These are phyloP conservation scores for Drosophila prostipennis DNA, from an alignment of 2,888 invertebrate species.

Conservation along the genomic window DNA sequence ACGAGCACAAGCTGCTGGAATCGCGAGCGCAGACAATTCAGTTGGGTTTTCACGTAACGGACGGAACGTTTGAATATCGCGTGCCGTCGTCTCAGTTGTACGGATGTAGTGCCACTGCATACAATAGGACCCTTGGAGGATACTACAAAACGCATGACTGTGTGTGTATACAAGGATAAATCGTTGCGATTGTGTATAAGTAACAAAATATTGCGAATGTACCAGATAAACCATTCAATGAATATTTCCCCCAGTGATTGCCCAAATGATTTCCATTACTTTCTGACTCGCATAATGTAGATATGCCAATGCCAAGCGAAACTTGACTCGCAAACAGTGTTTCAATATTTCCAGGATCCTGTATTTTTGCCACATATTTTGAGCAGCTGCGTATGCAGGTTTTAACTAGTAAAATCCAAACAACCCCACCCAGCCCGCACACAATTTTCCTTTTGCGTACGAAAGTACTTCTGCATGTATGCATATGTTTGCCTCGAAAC, in stretches of 20 bases:
- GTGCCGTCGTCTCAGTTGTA: slow-evolving; percentile 15
- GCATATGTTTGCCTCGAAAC: background rate
- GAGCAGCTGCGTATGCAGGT: background rate
- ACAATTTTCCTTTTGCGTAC: background rate
- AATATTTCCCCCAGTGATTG: too few relatives aligned
- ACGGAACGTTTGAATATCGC: slow-evolving; percentile 56
- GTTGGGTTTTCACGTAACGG: slow-evolving; percentile 67
- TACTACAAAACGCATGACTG: slow-evolving; percentile 40
- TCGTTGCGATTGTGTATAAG: slow-evolving; percentile 5
- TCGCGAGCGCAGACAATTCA: slow-evolving; percentile 51
- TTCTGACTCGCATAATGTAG: background rate
- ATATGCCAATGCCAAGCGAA: too few relatives aligned
- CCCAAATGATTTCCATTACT: background rate
- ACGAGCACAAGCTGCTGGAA: slow-evolving; percentile 50
- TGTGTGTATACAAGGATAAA: slow-evolving; percentile 32
- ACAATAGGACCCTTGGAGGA: slow-evolving; percentile 31
- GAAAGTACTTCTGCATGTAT: background rate
- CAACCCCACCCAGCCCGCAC: background rate
- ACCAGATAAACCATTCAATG: too few relatives aligned
- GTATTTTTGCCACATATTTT: background rate
- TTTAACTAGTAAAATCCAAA: slow-evolving; percentile 3
- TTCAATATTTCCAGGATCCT: background rate
- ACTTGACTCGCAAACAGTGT: background rate
- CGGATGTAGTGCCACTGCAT: slow-evolving; percentile 19
- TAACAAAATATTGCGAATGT: slow-evolving; percentile 11